Evolutionary conservation across 53 echinoderm and acorn worm species (phyloP).

Genomic region (Echinarachnius parma): DNA sequence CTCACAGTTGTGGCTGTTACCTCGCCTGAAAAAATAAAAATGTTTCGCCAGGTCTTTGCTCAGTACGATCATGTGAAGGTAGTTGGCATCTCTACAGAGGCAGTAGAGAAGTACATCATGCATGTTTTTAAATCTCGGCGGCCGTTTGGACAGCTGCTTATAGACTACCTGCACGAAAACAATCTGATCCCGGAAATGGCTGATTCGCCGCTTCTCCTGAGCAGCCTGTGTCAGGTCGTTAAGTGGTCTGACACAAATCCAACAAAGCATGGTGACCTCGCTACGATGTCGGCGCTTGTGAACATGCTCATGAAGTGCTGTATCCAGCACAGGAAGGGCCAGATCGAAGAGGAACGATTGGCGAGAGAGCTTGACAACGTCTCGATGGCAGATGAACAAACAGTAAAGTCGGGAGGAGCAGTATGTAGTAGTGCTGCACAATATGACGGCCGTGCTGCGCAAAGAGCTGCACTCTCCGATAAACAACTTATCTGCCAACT

Average conservation of each 20-base stretch:
- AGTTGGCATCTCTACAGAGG: background rate
- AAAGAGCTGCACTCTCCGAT: background rate
- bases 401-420: background rate
- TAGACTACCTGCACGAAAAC: background rate
- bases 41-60: background rate
- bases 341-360: background rate
- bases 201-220: background rate
- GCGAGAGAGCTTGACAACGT: no score
- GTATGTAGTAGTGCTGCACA: background rate
- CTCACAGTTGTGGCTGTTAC: background rate
- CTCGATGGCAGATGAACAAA: no score
- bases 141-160: background rate
- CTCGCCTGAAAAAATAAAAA: background rate
- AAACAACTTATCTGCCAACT: background rate
- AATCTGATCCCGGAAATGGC: background rate
- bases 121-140: background rate
- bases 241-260: slow-evolving; percentile 2
- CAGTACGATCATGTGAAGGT: slow-evolving; percentile 5
- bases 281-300: background rate
- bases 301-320: background rate
- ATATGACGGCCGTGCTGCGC: background rate
- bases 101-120: background rate
- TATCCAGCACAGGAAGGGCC: background rate
- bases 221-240: slow-evolving; percentile 5
- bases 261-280: background rate